Conservation (phyloP, 2,888 invertebrate genomes). For the Bibio marci region DNA sequence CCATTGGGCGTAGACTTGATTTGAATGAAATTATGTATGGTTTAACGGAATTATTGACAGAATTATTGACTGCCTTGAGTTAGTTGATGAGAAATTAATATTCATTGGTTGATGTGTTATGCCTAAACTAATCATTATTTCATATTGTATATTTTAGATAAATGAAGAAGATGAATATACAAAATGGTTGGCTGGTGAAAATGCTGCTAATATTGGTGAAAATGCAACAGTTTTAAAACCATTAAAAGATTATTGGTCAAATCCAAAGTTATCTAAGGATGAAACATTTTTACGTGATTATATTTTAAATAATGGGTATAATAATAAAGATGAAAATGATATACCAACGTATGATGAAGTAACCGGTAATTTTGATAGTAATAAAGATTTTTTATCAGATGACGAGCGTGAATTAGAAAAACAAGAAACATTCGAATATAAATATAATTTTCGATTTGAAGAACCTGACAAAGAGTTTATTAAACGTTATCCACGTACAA, state of each 20-base stretch:
- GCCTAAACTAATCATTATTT: too few species aligned
- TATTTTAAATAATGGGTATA: constrained; percentile 63
- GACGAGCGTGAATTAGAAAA: constrained; percentile 65
- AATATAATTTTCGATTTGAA: constrained; percentile 92
- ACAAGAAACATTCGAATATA: constrained; percentile 82
- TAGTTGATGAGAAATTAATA: too few species aligned
- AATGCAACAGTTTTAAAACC: constrained; percentile 50
- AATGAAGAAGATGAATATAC: constrained; percentile 45
- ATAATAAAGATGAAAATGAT: constrained; percentile 30
- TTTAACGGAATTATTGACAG: too few species aligned
- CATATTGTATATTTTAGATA: too few species aligned
- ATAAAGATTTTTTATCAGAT: constrained; percentile 39
- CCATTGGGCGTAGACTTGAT: too few species aligned
- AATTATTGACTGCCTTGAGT: too few species aligned
- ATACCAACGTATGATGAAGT: constrained; percentile 49
- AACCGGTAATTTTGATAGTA: constrained; percentile 32
- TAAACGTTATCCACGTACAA: constrained; percentile 80
- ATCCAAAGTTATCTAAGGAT: constrained; percentile 60
- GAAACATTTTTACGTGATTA: constrained; percentile 89
- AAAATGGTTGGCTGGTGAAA: constrained; percentile 66
- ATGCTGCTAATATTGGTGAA: constrained; percentile 37
- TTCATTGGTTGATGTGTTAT: too few species aligned
- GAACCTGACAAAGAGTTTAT: constrained; percentile 89
- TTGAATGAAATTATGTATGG: too few species aligned
- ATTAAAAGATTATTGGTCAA: constrained; percentile 68